A percentile compares a stretch with the other conserved stretches of the same genome.
Evolutionary conservation across 2,888 invertebrate genomes (phyloP).

Genomic region (Argynnis bischoffii): DNA sequence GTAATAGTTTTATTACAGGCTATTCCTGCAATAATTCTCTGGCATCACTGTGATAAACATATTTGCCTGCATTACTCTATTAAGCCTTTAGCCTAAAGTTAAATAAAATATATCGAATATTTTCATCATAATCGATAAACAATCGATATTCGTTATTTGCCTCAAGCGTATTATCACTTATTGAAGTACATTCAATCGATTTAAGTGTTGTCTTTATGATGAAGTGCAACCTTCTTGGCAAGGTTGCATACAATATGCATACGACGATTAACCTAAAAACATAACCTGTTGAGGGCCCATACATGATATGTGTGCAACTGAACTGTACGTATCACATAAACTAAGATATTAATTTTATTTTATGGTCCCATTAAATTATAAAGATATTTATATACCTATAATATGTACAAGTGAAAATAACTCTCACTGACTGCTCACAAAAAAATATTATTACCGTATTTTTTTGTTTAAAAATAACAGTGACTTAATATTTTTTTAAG

Average conservation of each 20-base stretch:
- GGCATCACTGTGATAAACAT: no score
- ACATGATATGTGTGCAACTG: constrained; percentile 26
- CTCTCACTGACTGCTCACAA: no score
- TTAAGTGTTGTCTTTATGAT: constrained; percentile 45
- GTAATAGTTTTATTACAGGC: no score
- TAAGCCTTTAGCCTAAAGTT: background rate
- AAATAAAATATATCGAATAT: background rate
- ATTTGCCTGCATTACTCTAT: no score
- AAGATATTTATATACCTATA: background rate
- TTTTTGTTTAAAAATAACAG: no score
- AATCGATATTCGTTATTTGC: constrained; percentile 1
- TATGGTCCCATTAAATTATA: background rate
- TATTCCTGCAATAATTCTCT: no score
- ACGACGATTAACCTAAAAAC: constrained; percentile 56
- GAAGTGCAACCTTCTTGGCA: constrained; percentile 51
- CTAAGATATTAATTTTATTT: no score
- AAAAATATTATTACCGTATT: no score
- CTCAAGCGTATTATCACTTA: constrained; percentile 1
- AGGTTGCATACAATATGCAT: constrained; percentile 49
- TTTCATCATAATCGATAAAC: background rate
- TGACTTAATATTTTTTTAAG: no score
- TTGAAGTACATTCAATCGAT: constrained; percentile 22
- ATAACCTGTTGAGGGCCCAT: constrained; percentile 20
- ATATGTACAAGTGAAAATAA: no score
- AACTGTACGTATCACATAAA: no score